Evolutionary conservation across 2,113 vertebrate genomes (phyloP), one percentile per base, ranked within the genome.

Genomic region (Poeciliopsis turrubarensis): DNA sequence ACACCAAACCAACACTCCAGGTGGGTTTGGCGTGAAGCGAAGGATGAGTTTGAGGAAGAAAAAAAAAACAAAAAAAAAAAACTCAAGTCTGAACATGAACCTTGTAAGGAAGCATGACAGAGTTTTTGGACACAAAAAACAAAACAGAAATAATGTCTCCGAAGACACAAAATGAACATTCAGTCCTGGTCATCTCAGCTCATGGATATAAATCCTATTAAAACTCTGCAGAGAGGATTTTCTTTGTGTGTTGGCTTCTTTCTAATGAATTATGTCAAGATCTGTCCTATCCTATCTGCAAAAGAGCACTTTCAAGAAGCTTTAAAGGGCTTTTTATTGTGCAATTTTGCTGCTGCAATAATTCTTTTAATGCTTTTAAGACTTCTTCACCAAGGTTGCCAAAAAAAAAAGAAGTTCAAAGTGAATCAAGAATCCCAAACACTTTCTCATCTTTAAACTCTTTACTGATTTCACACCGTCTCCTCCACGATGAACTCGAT

Each of bases 401-500:
- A 57, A 57, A 41, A 81, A 39, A 68, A 34, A 34, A 34, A 34
- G 5, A 19, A 5, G 9, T 63, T 78, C 29, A 71, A 71, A 82
- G 15, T 68, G 60, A 30, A 32, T 82, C 25, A 4, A 15, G 62
- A 74, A 78, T n/a, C 62, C 70, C 78, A 63, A 31, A 78, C 72
- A 68, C 37, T 82, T 76, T 69, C 34, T 37, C 70, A 68, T 66
- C 2, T 64, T 66, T 60, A 77, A 44, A 64, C 15, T 25, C 37
- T 66, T 72, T 69, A 57, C 26, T 32, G 22, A 0, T 39, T 30
- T 85, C 77, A 94, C 27, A 94, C 89, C 0, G 93, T 94, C 81
- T 95, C 93, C 80, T 95, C 95, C 51, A 95, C 91, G 26, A 95
- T 94, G 73, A 95, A 94, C 90, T 95, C 95, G 5, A 95, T 94